Evolutionary conservation across 2,113 vertebrate species (phyloP).

Genomic region (Rhinopomastus cyanomelas): DNA sequence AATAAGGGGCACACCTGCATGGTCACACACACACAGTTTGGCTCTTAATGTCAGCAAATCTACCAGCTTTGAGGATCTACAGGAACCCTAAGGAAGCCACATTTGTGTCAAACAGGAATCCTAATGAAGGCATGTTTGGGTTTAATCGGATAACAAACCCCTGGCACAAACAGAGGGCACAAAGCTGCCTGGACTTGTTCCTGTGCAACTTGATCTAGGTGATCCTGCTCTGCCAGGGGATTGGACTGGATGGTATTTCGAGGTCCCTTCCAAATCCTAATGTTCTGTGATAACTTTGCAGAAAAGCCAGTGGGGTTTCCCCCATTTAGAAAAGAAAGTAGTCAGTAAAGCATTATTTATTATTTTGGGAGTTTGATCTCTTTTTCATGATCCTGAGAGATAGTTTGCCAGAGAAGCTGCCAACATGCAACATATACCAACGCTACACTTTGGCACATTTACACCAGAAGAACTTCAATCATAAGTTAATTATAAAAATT

Average conservation of each 20-base stretch:
- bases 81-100: neutral
- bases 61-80: neutral
- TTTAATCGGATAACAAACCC: neutral
- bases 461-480: neutral
- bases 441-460: neutral
- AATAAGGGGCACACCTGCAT: neutral
- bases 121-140: too few relatives aligned
- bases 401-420: neutral
- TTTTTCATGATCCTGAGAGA: neutral
- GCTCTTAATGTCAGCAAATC: neutral
- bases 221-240: too few relatives aligned
- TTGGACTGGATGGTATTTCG: too few relatives aligned
- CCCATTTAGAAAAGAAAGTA: neutral
- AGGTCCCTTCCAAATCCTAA: too few relatives aligned
- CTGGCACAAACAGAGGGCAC: neutral
- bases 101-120: too few relatives aligned
- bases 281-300: neutral
- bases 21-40: neutral
- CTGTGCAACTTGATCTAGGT: too few relatives aligned
- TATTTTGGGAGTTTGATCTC: neutral
- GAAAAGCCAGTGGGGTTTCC: neutral
- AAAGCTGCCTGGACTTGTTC: too few relatives aligned
- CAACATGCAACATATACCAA: neutral
- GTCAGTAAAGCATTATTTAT: neutral
- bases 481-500: neutral